Evolutionary conservation across 2,113 vertebrate species (phyloP), one percentile per base, ranked within the genome.

Genomic region (Cyprinus carpio): DNA sequence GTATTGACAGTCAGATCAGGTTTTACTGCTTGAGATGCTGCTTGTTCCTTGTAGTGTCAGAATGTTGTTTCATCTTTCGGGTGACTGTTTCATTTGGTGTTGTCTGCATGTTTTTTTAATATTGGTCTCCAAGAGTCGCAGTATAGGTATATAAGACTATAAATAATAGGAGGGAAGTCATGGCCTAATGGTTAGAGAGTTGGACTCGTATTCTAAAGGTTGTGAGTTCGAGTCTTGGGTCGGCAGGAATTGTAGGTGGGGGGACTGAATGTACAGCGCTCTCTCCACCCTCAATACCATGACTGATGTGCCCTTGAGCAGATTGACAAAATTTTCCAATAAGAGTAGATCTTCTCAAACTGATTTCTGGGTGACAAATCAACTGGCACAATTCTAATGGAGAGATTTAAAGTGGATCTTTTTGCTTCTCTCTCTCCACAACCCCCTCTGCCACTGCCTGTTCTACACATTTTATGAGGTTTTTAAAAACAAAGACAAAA

Each of bases 1-100:
- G n/a, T 65, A 65, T 49, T 81, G 78, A 81, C 78, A 65, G 40
- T 65, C 37, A 65, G 78, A 65, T 81, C 58, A 81, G 78, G 60
- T 65, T 81, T 65, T 49, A 27, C 56, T 34, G 18, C 62, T n/a
- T 60, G 49, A 71, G 77, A 54, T 49, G 31, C 27, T 27, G 25
- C 23, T 37, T 78, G 58, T 84, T 64, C 20, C 27, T 56, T 76
- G 5, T 75, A 27, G 54, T n/a, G 56, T 79, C 56, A 65, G 60
- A 46, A 20, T 12, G 27, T 37, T 56, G 27, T 79, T 58, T 79
- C 27, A 1, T 71, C 56, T 56, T 25, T 43, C 7, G 20, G 43
- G 51, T 12, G 20, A 25, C 31, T 37, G 13, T 34, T 83, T 29
- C 58, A 46, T 40, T 34, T 25, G 16, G 46, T 25, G 51, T 25